Base-by-base conservation (phyloP, 2,888 invertebrate genomes). In the Cataglyphis albicans region DNA sequence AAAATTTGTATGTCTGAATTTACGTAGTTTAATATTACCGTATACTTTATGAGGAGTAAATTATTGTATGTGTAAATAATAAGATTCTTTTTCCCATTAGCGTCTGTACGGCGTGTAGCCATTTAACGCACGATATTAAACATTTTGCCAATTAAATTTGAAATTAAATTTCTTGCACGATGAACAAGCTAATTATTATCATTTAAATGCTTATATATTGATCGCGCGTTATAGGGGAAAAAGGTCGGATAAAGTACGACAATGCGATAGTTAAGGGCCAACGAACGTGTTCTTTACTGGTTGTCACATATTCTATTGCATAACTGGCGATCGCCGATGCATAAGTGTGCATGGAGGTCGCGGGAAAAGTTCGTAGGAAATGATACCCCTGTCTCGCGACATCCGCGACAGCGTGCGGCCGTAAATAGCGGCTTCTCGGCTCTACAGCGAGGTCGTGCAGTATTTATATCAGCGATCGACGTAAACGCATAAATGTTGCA, bases 381-480 rank as follows among this genome's bases (percentile, higher is more conserved):
- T 88, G 82, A 81, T 82, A 75, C 76, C 82, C 83, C 83, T 67
- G 81, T 72, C 85, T 86, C 76, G 84, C 84, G 67, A 76, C 78
- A 84, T 90, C 82, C 73, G 81, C 90, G 38, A 81, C 70, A 55
- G 65, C n/a, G 48, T 75, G 72, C 76, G 59, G 64, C 64, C 81
- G 73, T 87, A 89, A 89, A 90, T 89, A 90, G 87, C 70, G 84
- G 84, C 78, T 61, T 88, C 72, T 76, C 83, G 72, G 70, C 65
- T 78, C 67, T 89, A 84, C 82, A 88, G 89, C 68, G 85, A 86
- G 87, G 89, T 88, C 85, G 86, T 91, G 83, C 87, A 90, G 91
- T 92, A 92, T 92, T 92, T 91, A 91, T 91, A 92, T 90, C 87
- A 87, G 75, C 83, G 88, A 91, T 93, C 92, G 93, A 93, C 91